These are phyloP conservation scores for zebrafish (Danio rerio) DNA, from an alignment of 2,113 vertebrate genomes.

Conservation along the genomic window GRCz12tu NC_133177.1:28988001-28988500, in stretches of 20 bases:
- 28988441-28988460: too few species aligned
- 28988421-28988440: too few species aligned
- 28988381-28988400: too few species aligned
- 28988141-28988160: neutral
- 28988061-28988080: constrained; percentile 6
- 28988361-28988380: too few species aligned
- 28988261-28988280: neutral
- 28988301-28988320: neutral
- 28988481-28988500: too few species aligned
- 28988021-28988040: neutral
- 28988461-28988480: too few species aligned
- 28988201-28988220: neutral
- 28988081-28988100: neutral
- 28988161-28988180: neutral
- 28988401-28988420: too few species aligned
- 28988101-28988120: neutral
- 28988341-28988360: too few species aligned
- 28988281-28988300: neutral
- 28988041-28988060: constrained; percentile 2
- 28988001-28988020: neutral
- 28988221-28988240: neutral
- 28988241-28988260: neutral
- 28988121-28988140: neutral
- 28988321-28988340: too few species aligned
- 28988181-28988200: neutral